Conservation (phyloP, 2,797 vertebrate genomes). For the Cheirogaleus major region DNA sequence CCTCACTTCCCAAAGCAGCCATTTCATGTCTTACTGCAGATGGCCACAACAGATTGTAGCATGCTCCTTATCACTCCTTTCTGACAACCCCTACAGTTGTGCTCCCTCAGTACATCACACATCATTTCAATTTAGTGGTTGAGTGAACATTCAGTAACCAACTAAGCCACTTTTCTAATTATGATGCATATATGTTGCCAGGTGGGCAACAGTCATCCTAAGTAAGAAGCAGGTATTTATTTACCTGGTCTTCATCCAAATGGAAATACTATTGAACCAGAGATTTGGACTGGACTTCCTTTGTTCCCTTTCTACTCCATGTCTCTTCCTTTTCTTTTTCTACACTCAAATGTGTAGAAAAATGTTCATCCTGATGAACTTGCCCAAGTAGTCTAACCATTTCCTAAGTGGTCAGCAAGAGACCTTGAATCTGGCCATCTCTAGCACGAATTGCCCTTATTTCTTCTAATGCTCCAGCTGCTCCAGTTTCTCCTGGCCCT, state of each 20-base stretch:
- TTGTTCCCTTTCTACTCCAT: background rate
- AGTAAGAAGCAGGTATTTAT: background rate
- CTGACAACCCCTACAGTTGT: background rate
- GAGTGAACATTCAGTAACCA: background rate
- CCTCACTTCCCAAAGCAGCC: background rate
- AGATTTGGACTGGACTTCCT: background rate
- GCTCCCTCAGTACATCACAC: background rate
- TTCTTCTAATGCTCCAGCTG: conserved; percentile 81
- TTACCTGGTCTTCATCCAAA: conserved; percentile 13
- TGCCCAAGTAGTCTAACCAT: background rate
- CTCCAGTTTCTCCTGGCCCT: conserved; percentile 79
- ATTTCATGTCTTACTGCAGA: background rate
- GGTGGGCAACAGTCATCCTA: background rate
- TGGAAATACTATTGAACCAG: background rate
- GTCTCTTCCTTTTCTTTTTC: conserved; percentile 41
- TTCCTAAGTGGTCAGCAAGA: conserved; percentile 40
- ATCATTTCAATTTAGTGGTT: background rate
- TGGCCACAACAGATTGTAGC: background rate
- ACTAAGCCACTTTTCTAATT: background rate
- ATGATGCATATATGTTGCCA: background rate
- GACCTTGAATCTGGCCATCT: conserved; percentile 63
- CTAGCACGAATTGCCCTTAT: conserved; percentile 79
- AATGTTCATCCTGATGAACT: conserved; percentile 51
- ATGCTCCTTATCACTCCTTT: background rate
- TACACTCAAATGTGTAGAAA: conserved; percentile 38